These are phyloP conservation scores for Clusia tigrina DNA, from an alignment of 2,888 invertebrate genomes.

Conservation along the genomic window DNA sequence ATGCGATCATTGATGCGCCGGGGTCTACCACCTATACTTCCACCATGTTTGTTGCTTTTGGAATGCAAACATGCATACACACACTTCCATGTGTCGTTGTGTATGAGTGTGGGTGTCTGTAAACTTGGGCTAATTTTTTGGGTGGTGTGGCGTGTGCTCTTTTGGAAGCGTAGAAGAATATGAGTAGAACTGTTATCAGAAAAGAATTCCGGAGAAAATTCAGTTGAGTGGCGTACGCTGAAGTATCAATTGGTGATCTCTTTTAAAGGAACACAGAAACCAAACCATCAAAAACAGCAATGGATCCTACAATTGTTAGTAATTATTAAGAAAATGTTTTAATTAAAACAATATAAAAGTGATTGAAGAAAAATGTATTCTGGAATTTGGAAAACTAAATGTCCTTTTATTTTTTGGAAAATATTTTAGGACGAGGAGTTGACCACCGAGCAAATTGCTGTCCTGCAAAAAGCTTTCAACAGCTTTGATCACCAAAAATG, in stretches of 20 bases:
- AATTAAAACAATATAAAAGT: constrained; percentile 6
- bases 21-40: too few species aligned
- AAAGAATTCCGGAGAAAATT: constrained; percentile 28
- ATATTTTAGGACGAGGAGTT: constrained; percentile 80
- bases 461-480: constrained; percentile 94
- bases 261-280: constrained; percentile 32
- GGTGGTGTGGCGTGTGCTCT: too few species aligned
- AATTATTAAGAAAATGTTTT: not conserved
- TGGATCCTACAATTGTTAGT: constrained; percentile 54
- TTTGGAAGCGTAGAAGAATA: too few species aligned
- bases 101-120: constrained; percentile 12
- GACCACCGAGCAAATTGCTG: constrained; percentile 90
- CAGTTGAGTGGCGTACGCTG: constrained; percentile 44
- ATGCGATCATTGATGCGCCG: too few species aligned
- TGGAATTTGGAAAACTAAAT: not conserved
- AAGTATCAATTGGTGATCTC: constrained; percentile 52
- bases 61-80: constrained; percentile 41
- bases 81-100: constrained; percentile 2
- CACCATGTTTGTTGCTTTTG: too few species aligned
- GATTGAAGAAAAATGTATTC: not conserved
- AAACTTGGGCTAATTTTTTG: too few species aligned
- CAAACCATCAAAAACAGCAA: constrained; percentile 33
- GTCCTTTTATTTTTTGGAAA: not conserved
- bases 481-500: constrained; percentile 95
- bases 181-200: constrained; percentile 31